Evolutionary conservation across 2,888 invertebrate genomes (phyloP).

Genomic region (Tridacna crocea): DNA sequence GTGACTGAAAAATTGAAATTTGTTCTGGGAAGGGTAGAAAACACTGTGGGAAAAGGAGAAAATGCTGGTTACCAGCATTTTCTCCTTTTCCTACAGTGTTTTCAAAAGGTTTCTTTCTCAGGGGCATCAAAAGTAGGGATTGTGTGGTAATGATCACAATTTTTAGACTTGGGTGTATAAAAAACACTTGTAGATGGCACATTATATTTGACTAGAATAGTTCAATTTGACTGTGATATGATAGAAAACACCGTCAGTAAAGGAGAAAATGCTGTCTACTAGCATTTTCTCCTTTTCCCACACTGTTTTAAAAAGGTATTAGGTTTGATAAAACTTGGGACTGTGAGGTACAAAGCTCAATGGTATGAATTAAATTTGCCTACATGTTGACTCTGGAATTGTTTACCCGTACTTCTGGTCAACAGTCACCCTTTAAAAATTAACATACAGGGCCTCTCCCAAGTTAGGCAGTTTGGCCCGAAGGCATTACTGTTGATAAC

Average conservation of each 20-base stretch:
- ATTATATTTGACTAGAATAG: too few relatives aligned
- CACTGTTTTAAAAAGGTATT: not conserved
- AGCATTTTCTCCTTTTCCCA: conserved; percentile 9
- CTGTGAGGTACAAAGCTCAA: too few relatives aligned
- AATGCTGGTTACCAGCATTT: not conserved
- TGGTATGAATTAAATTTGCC: too few relatives aligned
- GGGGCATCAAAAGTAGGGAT: not conserved
- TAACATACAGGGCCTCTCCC: too few relatives aligned
- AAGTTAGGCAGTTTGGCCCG: not conserved
- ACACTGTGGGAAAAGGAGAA: not conserved
- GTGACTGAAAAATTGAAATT: not conserved
- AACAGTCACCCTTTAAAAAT: too few relatives aligned
- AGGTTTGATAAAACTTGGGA: too few relatives aligned
- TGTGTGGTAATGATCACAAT: not conserved
- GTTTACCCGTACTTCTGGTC: too few relatives aligned
- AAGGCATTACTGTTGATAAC: conserved; percentile 4
- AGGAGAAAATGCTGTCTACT: not conserved
- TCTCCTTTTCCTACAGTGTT: not conserved
- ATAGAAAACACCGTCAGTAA: not conserved
- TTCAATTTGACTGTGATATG: too few relatives aligned
- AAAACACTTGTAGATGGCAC: too few relatives aligned
- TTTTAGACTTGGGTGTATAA: too few relatives aligned
- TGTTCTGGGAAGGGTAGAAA: not conserved
- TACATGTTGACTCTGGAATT: too few relatives aligned
- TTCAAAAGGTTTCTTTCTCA: not conserved